A percentile compares a stretch with the other conserved stretches of the same genome.
Conservation (phyloP, 1,140 invertebrate genomes). For the Potamilus streckersoni region DNA sequence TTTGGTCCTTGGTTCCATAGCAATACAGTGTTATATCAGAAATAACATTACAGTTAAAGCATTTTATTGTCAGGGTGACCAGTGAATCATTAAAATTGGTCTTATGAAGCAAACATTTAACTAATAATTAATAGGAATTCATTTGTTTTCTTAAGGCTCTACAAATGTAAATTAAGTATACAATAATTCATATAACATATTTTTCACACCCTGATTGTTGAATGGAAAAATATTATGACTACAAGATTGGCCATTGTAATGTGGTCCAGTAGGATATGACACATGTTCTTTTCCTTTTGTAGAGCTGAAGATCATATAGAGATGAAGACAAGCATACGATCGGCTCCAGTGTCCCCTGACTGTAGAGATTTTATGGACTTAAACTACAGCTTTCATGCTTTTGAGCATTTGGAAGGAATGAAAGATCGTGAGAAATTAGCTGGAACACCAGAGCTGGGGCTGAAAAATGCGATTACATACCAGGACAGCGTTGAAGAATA, state of each 20-base stretch:
- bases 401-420: conserved; percentile 82
- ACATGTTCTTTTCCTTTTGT: conserved; percentile 28
- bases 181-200: not conserved
- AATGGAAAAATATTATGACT: not conserved
- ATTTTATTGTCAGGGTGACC: too few relatives aligned
- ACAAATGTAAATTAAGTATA: too few relatives aligned
- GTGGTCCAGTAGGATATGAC: too few relatives aligned
- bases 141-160: too few relatives aligned
- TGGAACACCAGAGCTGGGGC: conserved; percentile 75
- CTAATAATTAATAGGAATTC: too few relatives aligned
- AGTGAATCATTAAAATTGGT: too few relatives aligned
- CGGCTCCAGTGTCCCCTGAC: conserved; percentile 70
- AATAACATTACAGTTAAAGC: too few relatives aligned
- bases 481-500: conserved; percentile 76
- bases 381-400: conserved; percentile 81
- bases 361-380: conserved; percentile 77
- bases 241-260: not conserved
- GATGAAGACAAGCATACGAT: conserved; percentile 42
- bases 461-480: conserved; percentile 75
- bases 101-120: too few relatives aligned
- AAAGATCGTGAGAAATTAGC: conserved; percentile 75
- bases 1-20: too few relatives aligned
- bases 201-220: not conserved
- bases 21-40: too few relatives aligned
- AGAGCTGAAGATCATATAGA: conserved; percentile 65